These are phyloP conservation scores for Colaptes auratus DNA, from an alignment of 2,113 vertebrate species.

Conservation along the genomic window DNA sequence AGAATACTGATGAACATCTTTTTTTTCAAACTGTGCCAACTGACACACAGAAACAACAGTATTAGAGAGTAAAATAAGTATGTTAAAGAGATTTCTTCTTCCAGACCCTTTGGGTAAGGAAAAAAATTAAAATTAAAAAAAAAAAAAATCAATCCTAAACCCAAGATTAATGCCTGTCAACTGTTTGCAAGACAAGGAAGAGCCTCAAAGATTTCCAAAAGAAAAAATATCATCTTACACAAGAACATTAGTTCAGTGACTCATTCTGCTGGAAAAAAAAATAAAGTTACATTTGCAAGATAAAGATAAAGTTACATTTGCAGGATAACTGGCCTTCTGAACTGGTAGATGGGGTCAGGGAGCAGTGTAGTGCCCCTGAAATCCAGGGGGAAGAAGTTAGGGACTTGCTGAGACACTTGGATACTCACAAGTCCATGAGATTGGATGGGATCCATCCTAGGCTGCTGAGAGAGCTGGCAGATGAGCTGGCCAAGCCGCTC, in stretches of 20 bases:
- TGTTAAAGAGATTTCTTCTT: slow-evolving; percentile 68
- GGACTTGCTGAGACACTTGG: too few species aligned
- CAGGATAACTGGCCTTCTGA: too few species aligned
- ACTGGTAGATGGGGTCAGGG: too few species aligned
- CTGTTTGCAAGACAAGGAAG: slow-evolving; percentile 37
- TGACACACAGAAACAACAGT: slow-evolving; percentile 69
- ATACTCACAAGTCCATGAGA: too few species aligned
- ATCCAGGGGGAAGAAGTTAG: too few species aligned
- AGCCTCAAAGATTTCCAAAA: not conserved
- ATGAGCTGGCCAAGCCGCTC: too few species aligned
- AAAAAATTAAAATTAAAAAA: not conserved
- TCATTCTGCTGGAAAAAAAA: not conserved
- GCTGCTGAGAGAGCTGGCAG: too few species aligned
- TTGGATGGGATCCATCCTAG: too few species aligned
- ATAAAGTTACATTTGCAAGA: not conserved
- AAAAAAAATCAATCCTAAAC: not conserved
- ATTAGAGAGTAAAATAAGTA: slow-evolving; percentile 70
- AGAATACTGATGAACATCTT: slow-evolving; percentile 78
- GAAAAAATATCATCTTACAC: not conserved
- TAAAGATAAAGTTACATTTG: too few species aligned
- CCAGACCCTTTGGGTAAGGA: not conserved
- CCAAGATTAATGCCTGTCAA: slow-evolving; percentile 31
- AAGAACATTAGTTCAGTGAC: not conserved
- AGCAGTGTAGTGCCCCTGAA: too few species aligned
- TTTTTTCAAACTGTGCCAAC: slow-evolving; percentile 67